phyloP scores from a whole-genome alignment of 2,888 invertebrate species.

The Plutella xylostella region DNA sequence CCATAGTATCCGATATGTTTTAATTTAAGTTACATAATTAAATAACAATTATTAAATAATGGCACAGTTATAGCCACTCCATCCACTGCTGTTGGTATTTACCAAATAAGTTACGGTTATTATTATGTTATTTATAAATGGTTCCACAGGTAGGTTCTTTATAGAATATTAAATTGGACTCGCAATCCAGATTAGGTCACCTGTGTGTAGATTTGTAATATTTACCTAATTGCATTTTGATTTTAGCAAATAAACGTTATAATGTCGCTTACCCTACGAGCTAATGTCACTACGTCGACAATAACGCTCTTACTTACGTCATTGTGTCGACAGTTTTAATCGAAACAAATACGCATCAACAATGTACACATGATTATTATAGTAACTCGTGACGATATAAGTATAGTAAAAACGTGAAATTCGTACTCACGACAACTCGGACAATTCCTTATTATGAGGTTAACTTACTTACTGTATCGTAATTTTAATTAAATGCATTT shows the following conservation, averaged over 20 bases:
- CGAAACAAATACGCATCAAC: conserved; percentile 26
- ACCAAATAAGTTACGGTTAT: neutral
- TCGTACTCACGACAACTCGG: conserved; percentile 51
- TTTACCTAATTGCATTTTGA: neutral
- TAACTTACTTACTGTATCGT: conserved; percentile 20
- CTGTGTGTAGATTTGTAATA: neutral
- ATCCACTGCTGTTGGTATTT: neutral
- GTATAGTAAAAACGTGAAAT: conserved; percentile 35
- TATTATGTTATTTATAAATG: neutral
- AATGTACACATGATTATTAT: conserved; percentile 9
- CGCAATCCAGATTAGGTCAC: too few relatives aligned
- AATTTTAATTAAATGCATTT: conserved; percentile 15
- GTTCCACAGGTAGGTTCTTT: too few relatives aligned
- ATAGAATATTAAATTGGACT: too few relatives aligned
- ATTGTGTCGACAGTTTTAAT: conserved; percentile 45
- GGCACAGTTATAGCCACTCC: conserved; percentile 54
- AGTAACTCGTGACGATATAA: conserved; percentile 36
- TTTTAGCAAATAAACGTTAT: too few relatives aligned
- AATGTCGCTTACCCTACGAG: conserved; percentile 31
- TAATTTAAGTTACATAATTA: conserved; percentile 42
- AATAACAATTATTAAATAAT: conserved; percentile 54
- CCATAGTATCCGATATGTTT: conserved; percentile 60
- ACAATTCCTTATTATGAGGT: conserved; percentile 57
- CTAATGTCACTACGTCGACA: conserved; percentile 55
- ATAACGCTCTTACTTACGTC: conserved; percentile 34